Base-by-base conservation (phyloP, 1,140 invertebrate species). In the Prorops nasuta region DNA sequence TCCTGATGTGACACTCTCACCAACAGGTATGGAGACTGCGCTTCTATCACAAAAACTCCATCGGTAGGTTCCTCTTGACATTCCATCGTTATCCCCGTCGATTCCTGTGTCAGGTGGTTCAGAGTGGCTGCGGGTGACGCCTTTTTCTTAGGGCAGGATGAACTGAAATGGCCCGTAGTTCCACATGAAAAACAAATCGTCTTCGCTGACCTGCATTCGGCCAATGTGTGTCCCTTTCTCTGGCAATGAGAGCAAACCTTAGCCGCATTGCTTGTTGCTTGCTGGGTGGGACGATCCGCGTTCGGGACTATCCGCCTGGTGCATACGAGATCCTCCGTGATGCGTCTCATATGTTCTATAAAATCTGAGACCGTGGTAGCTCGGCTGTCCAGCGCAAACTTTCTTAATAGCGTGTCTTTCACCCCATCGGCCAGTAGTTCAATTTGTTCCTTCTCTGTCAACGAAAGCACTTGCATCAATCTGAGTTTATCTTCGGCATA, bases 401-500 rank as follows among this genome's bases (percentile, higher is more conserved):
- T 28, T 7, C 24, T 6, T 28, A 28, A 28, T 12, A 7, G 6
- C 6, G 24, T 6, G 6, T 28, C 6, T 28, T 12, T 28, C 12
- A 28, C 24, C 12, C 24, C 24, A 12, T 28, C 24, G 12, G 24
- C 24, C 12, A 28, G 12, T 12, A 6, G 8, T 28, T 1, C 10
- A 3, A 40, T 41, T 31, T 43, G 31, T 35, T 47, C 14, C 43
- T 18, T 42, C 38, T 41, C 31, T 10, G 32, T 8, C 22, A 41
- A 15, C 14, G 8, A 3, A 46, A 49, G 46, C 50, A 12, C 47
- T 51, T 51, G 24, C 24, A 28, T 28, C 24, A 28, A 28, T 7
- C 12, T 28, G 6, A 28, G 24, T 12, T 28, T 28, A 7, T 28
- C 24, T 12, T 28, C 24, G 12, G 24, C 24, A 28, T 28, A 28